These are phyloP conservation scores for Aplysina aerophoba DNA, from an alignment of 37 sponge, comb jelly and placozoan species.

Conservation along the genomic window DNA sequence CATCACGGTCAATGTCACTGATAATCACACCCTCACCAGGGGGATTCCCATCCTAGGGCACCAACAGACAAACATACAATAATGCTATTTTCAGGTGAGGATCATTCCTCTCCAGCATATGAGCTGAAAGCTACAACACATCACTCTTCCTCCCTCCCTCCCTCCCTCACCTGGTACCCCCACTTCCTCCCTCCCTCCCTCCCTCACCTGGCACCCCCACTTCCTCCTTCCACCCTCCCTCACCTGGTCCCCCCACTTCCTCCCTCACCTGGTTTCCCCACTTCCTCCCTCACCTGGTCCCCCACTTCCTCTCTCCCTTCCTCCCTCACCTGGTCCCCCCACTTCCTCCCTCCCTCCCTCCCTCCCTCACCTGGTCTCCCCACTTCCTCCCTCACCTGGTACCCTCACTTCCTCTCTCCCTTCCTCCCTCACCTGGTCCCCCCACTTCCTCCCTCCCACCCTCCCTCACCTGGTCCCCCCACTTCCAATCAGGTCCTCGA, in stretches of 20 bases:
- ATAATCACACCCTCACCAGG: conserved; percentile 89
- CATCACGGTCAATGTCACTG: conserved; percentile 86
- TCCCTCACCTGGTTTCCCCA: too few species aligned
- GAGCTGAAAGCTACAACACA: background rate
- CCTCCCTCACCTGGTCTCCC: too few species aligned
- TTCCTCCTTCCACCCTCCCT: background rate
- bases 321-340: background rate
- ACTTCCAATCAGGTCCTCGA: conserved; percentile 99
- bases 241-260: too few species aligned
- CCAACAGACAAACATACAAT: background rate
- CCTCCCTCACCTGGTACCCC: background rate
- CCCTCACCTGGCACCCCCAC: background rate
- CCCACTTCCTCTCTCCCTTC: background rate
- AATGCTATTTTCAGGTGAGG: background rate
- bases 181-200: background rate
- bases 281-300: background rate
- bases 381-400: too few species aligned
- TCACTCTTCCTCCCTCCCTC: background rate
- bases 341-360: background rate
- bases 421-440: too few species aligned
- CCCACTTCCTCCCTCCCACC: too few species aligned
- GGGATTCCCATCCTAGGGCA: conserved; percentile 79
- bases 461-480: conserved; percentile 85
- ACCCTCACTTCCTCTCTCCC: too few species aligned
- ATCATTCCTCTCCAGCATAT: background rate